A percentile compares a stretch with the other conserved stretches of the same genome.
phyloP scores from a whole-genome alignment of 2,797 vertebrate species.

The Xerus rutilus region DNA sequence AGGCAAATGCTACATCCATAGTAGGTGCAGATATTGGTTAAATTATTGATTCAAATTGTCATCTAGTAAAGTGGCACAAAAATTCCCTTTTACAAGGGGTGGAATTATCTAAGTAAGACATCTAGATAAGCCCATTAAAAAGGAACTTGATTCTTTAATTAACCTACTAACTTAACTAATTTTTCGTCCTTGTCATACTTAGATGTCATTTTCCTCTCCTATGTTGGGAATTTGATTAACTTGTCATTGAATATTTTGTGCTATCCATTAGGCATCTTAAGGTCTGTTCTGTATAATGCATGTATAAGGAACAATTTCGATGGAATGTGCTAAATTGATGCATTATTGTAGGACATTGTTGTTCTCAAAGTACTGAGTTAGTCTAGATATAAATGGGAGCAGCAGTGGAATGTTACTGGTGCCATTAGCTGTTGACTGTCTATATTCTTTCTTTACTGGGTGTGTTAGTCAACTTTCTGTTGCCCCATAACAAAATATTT shows the following conservation, averaged over 20 bases:
- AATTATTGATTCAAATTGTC: constrained; percentile 36
- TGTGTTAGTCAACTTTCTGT: background rate
- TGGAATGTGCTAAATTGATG: constrained; percentile 33
- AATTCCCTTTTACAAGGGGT: constrained; percentile 4
- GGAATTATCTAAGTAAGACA: background rate
- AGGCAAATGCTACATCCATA: background rate
- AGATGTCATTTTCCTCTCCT: background rate
- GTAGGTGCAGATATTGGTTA: background rate
- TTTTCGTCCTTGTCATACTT: background rate
- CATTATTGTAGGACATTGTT: background rate
- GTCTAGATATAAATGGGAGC: background rate
- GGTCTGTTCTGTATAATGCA: background rate
- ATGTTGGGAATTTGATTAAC: background rate
- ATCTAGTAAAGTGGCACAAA: background rate
- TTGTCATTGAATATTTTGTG: constrained; percentile 35
- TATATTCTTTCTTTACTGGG: constrained; percentile 8
- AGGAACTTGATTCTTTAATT: background rate
- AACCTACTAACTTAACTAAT: background rate
- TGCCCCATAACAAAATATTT: background rate
- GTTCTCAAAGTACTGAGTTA: constrained; percentile 42
- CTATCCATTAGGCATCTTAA: background rate
- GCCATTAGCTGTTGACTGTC: background rate
- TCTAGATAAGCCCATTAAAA: constrained; percentile 39
- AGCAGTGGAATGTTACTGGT: background rate
- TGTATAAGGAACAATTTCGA: constrained; percentile 3